Percentiles rank a stretch among this genome's conserved stretches.
Evolutionary conservation across 2,888 invertebrate genomes (phyloP).

Genomic region (Conchocele bisecta): DNA sequence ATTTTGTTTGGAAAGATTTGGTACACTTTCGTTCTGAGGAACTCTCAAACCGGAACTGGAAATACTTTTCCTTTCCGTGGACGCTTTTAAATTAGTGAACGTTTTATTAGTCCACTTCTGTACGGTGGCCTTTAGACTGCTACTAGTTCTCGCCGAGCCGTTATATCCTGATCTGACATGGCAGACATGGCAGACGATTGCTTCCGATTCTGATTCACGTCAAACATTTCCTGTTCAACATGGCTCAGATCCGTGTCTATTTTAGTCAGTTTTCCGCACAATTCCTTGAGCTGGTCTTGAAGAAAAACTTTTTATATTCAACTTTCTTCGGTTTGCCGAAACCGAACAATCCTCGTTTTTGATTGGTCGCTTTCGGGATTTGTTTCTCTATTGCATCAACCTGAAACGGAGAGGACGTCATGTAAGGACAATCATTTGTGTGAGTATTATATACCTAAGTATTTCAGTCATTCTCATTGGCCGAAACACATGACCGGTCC

Average conservation of each 20-base stretch:
- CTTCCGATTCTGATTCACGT: constrained; percentile 62
- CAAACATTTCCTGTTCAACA: constrained; percentile 41
- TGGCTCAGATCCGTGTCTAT: constrained; percentile 65
- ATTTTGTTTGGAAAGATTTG: constrained; percentile 39
- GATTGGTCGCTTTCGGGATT: constrained; percentile 46
- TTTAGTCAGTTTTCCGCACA: constrained; percentile 62
- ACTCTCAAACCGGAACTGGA: constrained; percentile 13
- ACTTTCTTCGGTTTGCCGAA: constrained; percentile 68
- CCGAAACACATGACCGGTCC: no score
- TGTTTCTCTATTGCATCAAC: constrained; percentile 70
- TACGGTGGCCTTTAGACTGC: constrained; percentile 66
- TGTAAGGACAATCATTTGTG: no score
- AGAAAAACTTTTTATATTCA: constrained; percentile 59
- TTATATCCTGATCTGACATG: no score
- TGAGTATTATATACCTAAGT: no score
- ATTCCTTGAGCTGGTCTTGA: constrained; percentile 65
- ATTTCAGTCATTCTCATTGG: no score
- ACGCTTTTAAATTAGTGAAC: constrained; percentile 64
- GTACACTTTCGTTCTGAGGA: constrained; percentile 42
- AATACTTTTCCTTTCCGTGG: constrained; percentile 51
- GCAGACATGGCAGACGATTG: not conserved
- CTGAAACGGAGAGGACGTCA: no score
- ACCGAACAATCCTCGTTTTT: constrained; percentile 65
- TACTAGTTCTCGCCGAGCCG: constrained; percentile 21
- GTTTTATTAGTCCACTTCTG: constrained; percentile 71